Evolutionary conservation across 1,140 invertebrate species (phyloP), one percentile per base, ranked within the genome.

Genomic region (Bradynema listronoti): DNA sequence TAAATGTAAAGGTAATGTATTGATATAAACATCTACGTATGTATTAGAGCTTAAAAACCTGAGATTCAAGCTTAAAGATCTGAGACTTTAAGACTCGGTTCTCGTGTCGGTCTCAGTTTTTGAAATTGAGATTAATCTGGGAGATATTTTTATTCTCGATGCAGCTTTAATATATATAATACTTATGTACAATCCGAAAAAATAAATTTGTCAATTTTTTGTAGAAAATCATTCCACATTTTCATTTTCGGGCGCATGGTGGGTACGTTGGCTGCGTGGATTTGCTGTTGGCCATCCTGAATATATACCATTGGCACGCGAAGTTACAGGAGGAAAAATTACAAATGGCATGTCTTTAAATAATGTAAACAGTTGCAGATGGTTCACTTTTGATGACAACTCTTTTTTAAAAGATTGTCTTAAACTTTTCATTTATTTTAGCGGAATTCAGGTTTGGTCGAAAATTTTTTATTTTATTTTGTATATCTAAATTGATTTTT

Each of bases 251-350:
- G 9, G 54, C 51, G 4, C 42, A 62, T 29, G n/a, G n/a, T n/a
- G n/a, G n/a, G n/a, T n/a, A n/a, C n/a, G n/a, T n/a, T n/a, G n/a
- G n/a, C 6, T 69, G 3, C 63, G 63, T 25, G 34, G 39, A 25
- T 72, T 74, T 58, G 64, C 72, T 1, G 49, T 74, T 19, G 72
- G 72, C 22, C 62, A 56, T 16, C 62, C 71, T 16, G 70, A 75
- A 54, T 70, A 71, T 52, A 25, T 50, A 29, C 51, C 59, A 22
- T 36, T 73, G 30, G 30, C 56, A 16, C 25, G 16, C n/a, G n/a
- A 24, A 19, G 16, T n/a, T 9, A 19, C 29, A 50, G 3, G 27
- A 24, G 9, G 27, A 3, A 27, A 19, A 4, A 16, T 29, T 7
- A 6, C 11, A 67, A 49, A 63, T 32, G 3, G 14, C 5, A 50